Evolutionary conservation across 2,797 vertebrate species (phyloP), one percentile per base, ranked within the genome.

Genomic region (Lacerta viridis): DNA sequence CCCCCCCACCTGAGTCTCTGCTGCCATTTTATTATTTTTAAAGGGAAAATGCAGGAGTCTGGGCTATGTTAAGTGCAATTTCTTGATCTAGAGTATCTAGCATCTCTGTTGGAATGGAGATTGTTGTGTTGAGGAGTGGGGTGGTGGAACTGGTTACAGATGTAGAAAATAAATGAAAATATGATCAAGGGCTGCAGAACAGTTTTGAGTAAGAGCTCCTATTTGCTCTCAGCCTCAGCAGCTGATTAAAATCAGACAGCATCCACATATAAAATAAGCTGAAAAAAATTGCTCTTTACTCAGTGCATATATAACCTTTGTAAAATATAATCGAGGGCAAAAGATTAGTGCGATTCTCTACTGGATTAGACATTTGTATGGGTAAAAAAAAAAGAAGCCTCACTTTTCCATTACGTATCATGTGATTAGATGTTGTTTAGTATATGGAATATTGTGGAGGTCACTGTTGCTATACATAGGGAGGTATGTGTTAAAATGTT

Each of bases 221-320:
- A 46, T 46, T 83, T 46, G 39, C 27, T 83, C 39, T 69, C 41
- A n/a, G 71, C 66, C 29, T 71, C 25, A 27, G 29, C 23, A 23
- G 2, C 29, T 79, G 77, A 55, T 55, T 79, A 50, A 79, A 50
- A 79, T 69, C 66, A 27, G 29, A 69, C 18, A 39, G 23, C 41
- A 83, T 69, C 27, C 41, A 68, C 41, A 10, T n/a, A n/a, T 69
- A 71, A n/a, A 69, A 43, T 83, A 71, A n/a, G 29, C 46, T 79
- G 41, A 46, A 82, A 83, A 43, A 43, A 83, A 83, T 23, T 71
- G 39, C 29, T n/a, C 64, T 29, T 83, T 81, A 81, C 33, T 80
- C 55, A 80, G 10, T 25, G 79, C 80, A 81, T 81, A 66, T 81
- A 81, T 84, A 72, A 59, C 76, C 41, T 66, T 17, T 83, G 66